Evolutionary conservation across 2,797 vertebrate species (phyloP), one percentile per base, ranked within the genome.

Genomic region (Clarias platycephalus): DNA sequence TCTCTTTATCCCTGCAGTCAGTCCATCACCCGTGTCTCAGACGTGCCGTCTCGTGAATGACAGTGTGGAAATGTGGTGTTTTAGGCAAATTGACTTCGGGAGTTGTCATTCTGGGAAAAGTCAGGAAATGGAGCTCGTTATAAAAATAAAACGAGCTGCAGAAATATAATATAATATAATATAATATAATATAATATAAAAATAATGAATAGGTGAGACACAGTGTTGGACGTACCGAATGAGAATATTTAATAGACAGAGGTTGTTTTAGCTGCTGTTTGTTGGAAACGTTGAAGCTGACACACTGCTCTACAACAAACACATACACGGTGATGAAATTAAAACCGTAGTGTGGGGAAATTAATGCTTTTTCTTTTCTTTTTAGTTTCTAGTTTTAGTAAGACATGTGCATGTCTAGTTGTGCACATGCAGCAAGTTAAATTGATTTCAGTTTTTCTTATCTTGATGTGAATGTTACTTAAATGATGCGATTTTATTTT

Each of bases 121-220:
- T 76, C 26, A 57, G 28, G 55, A 31, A 76, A 5, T 9, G 4
- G 53, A 57, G 53, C 55, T 76, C 28, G 22, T 76, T 76, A 76
- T 74, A 76, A 76, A 76, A 76, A 76, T 76, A 76, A 76, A 76
- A 18, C 4, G 55, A 76, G 49, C 49, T 75, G 71, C 18, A 76
- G 22, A 76, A 31, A 24, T 34, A 24, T 44, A 44, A 44, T 44
- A 44, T 44, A 44, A 44, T 34, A 34, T n/a, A n/a, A n/a, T n/a
- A n/a, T n/a, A 31, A 24, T 34, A 24, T 44, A 44, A 44, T 44
- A 44, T 10, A 44, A 44, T 44, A 44, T 44, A 44, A 44, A 44
- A 44, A 44, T 44, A 57, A 31, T 26, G 49, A 75, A 28, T 7
- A 2, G 10, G 20, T 24, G 1, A 57, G 26, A 31, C 72, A 57